A percentile compares a stretch with the other conserved stretches of the same genome.
Evolutionary conservation across 1,140 invertebrate genomes (phyloP).

Genomic region (Parapsyche elsis): DNA sequence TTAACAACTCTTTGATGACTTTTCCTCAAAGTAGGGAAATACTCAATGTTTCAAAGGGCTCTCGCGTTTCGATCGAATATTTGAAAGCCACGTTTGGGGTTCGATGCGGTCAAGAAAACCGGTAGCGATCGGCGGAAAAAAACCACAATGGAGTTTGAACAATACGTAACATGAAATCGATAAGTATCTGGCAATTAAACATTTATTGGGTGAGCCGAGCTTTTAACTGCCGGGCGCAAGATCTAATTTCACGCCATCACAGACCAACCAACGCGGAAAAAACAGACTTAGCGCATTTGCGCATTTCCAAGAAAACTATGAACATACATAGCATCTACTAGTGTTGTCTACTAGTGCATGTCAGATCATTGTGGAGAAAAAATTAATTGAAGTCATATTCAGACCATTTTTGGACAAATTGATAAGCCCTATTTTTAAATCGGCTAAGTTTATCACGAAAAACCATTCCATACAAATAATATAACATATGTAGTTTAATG

Average conservation of each 20-base stretch:
- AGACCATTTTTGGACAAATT: too few species aligned
- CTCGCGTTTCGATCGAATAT: background rate
- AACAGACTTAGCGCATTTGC: background rate
- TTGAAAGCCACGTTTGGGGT: constrained; percentile 6
- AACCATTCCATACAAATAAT: too few species aligned
- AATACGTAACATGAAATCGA: constrained; percentile 43
- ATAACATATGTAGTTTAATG: too few species aligned
- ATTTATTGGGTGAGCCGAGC: constrained; percentile 37
- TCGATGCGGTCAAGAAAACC: constrained; percentile 2
- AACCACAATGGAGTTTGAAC: constrained; percentile 30
- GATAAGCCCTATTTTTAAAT: too few species aligned
- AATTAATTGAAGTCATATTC: too few species aligned
- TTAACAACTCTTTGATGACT: too few species aligned
- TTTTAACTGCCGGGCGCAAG: constrained; percentile 21
- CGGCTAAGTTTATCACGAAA: too few species aligned
- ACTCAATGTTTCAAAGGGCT: background rate
- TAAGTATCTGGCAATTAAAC: constrained; percentile 43
- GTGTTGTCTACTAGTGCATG: too few species aligned
- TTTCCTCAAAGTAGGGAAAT: too few species aligned
- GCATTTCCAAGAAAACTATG: constrained; percentile 17
- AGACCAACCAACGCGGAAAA: constrained; percentile 15
- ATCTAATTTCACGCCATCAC: constrained; percentile 37
- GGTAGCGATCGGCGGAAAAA: constrained; percentile 11
- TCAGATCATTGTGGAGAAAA: too few species aligned
- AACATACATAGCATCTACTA: too few species aligned